Percentiles rank a stretch among this genome's conserved stretches.
phyloP scores from a whole-genome alignment of 2,113 vertebrate species.

The Triplophysa rosa region DNA sequence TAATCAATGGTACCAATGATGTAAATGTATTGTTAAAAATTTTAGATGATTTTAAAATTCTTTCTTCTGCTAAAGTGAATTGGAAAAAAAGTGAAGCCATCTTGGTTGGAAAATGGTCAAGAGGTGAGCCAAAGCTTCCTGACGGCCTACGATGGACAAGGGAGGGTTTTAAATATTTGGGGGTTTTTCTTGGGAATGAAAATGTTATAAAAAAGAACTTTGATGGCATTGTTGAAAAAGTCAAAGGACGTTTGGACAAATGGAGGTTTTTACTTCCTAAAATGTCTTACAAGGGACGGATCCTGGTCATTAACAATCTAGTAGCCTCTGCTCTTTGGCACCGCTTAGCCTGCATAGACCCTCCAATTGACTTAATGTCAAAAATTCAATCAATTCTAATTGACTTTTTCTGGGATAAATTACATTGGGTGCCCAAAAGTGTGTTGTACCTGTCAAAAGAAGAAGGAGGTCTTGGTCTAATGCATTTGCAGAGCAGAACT shows the following conservation, averaged over 20 bases:
- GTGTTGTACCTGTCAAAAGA: background rate
- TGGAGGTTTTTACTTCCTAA: background rate
- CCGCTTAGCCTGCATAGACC: background rate
- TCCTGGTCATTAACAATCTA: too few species aligned
- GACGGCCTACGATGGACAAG: background rate
- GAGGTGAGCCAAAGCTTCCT: background rate
- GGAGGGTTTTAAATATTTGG: background rate
- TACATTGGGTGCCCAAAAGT: slow-evolving; percentile 2
- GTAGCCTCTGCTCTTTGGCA: background rate
- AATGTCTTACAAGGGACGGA: too few species aligned
- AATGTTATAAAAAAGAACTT: too few species aligned
- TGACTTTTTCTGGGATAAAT: slow-evolving; percentile 15
- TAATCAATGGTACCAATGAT: background rate
- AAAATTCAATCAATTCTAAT: background rate
- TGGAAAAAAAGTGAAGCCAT: slow-evolving; percentile 1
- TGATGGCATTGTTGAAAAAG: background rate
- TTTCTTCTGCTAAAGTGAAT: background rate
- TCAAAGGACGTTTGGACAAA: background rate
- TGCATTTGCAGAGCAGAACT: too few species aligned
- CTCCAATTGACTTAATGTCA: background rate
- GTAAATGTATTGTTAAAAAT: background rate
- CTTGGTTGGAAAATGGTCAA: background rate
- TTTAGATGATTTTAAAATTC: background rate
- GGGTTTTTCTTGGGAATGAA: too few species aligned
- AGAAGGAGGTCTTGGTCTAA: too few species aligned